Conservation (phyloP, 2,797 vertebrate species). For the Pitangus sulphuratus region DNA sequence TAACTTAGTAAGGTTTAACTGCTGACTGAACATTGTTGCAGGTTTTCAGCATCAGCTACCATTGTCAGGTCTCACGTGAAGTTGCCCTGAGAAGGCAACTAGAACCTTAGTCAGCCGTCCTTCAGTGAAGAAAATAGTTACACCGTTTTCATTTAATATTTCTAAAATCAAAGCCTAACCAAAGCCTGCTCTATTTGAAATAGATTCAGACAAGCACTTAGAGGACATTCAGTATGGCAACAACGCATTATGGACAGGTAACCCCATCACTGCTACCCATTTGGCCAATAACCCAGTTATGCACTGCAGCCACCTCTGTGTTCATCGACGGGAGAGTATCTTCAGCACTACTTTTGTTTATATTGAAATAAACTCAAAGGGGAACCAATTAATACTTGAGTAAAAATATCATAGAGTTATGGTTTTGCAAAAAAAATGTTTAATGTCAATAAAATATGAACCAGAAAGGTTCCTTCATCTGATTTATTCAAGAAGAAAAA, state of each 20-base stretch:
- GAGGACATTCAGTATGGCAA: neutral
- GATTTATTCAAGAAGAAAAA: neutral
- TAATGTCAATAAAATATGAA: neutral
- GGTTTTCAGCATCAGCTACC: neutral
- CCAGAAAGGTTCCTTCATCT: neutral
- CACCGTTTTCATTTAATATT: neutral
- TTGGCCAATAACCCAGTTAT: neutral
- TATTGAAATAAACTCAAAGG: neutral
- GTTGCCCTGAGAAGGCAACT: neutral
- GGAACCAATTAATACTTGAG: neutral
- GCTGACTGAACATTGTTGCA: neutral
- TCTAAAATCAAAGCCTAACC: neutral
- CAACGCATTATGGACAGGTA: neutral
- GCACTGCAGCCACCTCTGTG: neutral
- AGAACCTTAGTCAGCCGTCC: neutral
- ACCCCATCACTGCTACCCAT: rapidly evolving
- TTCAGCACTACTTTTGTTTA: neutral
- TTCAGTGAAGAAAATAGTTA: neutral
- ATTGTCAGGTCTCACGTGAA: neutral
- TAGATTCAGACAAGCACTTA: neutral
- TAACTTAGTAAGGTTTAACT: neutral
- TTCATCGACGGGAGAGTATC: neutral
- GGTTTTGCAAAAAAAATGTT: neutral
- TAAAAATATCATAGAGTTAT: neutral
- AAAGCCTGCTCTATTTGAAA: neutral